Evolutionary conservation across 2,888 invertebrate species (phyloP).

Genomic region (Drosophila demipolita): DNA sequence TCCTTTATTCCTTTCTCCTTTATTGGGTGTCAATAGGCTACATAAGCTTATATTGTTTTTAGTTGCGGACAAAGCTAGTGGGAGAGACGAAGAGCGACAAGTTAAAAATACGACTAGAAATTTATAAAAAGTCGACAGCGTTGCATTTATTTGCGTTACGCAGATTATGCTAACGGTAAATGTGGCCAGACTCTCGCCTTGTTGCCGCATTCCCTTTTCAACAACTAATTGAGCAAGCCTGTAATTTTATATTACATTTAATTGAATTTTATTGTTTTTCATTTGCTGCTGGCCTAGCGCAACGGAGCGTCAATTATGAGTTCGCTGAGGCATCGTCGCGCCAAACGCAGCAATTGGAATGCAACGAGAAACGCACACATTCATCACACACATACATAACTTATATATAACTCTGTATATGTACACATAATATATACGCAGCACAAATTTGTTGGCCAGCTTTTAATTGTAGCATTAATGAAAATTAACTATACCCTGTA

Average conservation of each 20-base stretch:
- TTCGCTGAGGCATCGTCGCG: conserved; percentile 45
- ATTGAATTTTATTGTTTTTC: conserved; percentile 79
- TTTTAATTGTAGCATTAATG: conserved; percentile 51
- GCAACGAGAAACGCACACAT: conserved; percentile 49
- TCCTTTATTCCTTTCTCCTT: background rate
- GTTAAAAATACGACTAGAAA: background rate
- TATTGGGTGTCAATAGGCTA: conserved; percentile 15
- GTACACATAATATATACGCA: conserved; percentile 9
- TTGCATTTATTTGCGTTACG: conserved; percentile 36
- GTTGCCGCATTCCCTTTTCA: conserved; percentile 8
- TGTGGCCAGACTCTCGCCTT: conserved; percentile 1
- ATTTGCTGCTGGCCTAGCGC: conserved; percentile 49
- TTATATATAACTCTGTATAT: background rate
- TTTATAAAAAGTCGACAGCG: conserved; percentile 15
- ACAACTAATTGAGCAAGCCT: conserved; percentile 51
- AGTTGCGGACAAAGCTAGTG: conserved; percentile 1
- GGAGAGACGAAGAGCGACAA: background rate
- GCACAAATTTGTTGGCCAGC: conserved; percentile 25
- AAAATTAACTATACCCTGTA: conserved; percentile 41
- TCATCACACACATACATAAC: conserved; percentile 12
- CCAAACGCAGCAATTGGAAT: conserved; percentile 63
- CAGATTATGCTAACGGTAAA: conserved; percentile 27
- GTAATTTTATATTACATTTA: conserved; percentile 68
- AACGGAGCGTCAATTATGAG: conserved; percentile 70
- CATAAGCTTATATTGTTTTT: conserved; percentile 22